Conservation (phyloP, 2,888 invertebrate species). For the Leptinotarsa rubiginosa region DNA sequence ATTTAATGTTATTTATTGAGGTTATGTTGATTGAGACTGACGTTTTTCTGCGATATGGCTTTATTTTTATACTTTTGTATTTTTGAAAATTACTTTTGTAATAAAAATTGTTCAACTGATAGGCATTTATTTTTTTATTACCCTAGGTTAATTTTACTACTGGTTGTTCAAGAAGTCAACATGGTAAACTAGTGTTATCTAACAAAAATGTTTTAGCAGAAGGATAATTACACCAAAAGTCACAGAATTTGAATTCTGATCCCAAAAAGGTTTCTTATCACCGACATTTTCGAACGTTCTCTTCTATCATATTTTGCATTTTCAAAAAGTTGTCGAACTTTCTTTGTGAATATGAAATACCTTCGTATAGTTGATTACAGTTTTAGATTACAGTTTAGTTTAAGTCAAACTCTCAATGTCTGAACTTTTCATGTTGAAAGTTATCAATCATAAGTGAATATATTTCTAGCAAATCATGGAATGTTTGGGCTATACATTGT, state of each 20-base stretch:
- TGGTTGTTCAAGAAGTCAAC: not conserved
- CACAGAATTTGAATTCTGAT: too few species aligned
- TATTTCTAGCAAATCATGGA: not conserved
- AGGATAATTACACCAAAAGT: too few species aligned
- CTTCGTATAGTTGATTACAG: too few species aligned
- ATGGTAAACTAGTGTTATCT: not conserved
- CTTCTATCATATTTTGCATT: too few species aligned
- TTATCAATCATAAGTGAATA: not conserved
- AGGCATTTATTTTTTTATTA: not conserved
- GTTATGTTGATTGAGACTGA: constrained; percentile 27
- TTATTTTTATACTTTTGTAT: constrained; percentile 30
- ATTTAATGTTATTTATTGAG: constrained; percentile 23
- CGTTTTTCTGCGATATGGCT: constrained; percentile 28
- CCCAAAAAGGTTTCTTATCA: too few species aligned
- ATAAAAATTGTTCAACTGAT: constrained; percentile 28
- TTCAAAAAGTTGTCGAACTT: too few species aligned
- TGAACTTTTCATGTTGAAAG: too few species aligned
- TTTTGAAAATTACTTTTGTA: constrained; percentile 29
- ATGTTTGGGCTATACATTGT: constrained; percentile 5
- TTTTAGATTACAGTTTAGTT: too few species aligned
- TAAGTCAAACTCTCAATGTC: too few species aligned
- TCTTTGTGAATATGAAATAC: too few species aligned
- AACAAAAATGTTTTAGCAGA: too few species aligned
- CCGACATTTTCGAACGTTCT: too few species aligned
- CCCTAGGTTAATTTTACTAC: not conserved